Percentiles rank a stretch among this genome's conserved stretches.
These are phyloP conservation scores for Scrobipalpa atriplicella DNA, from an alignment of 2,888 invertebrate genomes.

Conservation along the genomic window DNA sequence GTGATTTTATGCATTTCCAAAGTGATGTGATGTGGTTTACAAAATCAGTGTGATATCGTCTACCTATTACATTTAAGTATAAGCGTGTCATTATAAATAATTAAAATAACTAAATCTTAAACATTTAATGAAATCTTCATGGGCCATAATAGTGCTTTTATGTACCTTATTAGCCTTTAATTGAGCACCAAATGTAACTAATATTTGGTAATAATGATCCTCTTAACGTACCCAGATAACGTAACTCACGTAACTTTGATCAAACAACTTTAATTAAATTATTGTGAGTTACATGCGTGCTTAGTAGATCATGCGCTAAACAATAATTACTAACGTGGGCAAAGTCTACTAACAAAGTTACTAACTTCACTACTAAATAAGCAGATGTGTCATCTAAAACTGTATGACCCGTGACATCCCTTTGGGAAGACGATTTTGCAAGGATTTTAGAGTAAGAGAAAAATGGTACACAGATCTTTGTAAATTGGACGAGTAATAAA, in stretches of 20 bases:
- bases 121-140: no score
- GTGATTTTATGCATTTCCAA: no score
- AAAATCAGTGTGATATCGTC: no score
- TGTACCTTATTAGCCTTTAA: neutral
- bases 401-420: neutral
- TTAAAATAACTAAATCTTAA: no score
- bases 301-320: neutral
- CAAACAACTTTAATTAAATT: neutral
- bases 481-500: neutral
- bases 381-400: neutral
- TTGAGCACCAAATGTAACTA: slow-evolving; percentile 6
- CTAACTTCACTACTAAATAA: slow-evolving; percentile 12
- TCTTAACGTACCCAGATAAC: neutral
- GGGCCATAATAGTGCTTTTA: no score
- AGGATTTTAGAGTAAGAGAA: neutral
- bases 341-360: slow-evolving; percentile 23
- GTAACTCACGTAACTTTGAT: neutral
- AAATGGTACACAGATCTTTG: neutral
- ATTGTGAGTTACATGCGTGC: neutral
- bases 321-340: slow-evolving; percentile 32
- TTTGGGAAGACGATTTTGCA: neutral
- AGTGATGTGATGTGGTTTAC: no score
- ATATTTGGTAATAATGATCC: neutral
- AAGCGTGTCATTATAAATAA: no score
- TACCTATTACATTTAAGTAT: no score